A percentile compares a stretch with the other conserved stretches of the same genome.
Evolutionary conservation across 2,888 invertebrate genomes (phyloP).

Genomic region (Spilosoma lubricipeda): DNA sequence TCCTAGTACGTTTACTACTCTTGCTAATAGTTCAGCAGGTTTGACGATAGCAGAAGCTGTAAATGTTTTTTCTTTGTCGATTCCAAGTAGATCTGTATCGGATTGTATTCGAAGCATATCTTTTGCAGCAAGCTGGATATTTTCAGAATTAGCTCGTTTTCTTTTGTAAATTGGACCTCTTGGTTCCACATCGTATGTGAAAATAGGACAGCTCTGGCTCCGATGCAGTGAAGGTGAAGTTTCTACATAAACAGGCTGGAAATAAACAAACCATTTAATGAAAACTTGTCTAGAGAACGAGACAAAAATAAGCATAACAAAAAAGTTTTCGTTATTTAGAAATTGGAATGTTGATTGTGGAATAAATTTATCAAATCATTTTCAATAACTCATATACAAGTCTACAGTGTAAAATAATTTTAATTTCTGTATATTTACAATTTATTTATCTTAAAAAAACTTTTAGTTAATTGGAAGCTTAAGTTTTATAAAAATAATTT

Average conservation of each 20-base stretch:
- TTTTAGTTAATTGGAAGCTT: not conserved
- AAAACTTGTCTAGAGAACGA: not conserved
- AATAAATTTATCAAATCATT: not conserved
- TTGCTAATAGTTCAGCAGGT: conserved; percentile 91
- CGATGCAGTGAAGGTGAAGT: conserved; percentile 80
- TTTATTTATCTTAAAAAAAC: too few relatives aligned
- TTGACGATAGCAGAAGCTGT: conserved; percentile 90
- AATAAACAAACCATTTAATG: conserved; percentile 20
- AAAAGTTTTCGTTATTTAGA: not conserved
- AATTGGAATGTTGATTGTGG: not conserved
- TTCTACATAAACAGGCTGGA: conserved; percentile 92
- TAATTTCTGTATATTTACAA: too few relatives aligned
- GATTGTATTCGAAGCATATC: conserved; percentile 89
- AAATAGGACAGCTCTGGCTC: conserved; percentile 90
- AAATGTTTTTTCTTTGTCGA: conserved; percentile 92
- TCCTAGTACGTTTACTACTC: conserved; percentile 92
- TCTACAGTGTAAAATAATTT: too few relatives aligned
- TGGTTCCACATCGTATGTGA: conserved; percentile 88
- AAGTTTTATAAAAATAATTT: too few relatives aligned
- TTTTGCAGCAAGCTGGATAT: conserved; percentile 80
- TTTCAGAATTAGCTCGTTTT: conserved; percentile 89
- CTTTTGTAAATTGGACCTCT: conserved; percentile 80
- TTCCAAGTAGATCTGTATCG: conserved; percentile 91
- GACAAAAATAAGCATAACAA: not conserved
- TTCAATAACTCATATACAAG: not conserved